Conservation (phyloP, 2,113 vertebrate genomes). For the Tupaia chinensis region DNA sequence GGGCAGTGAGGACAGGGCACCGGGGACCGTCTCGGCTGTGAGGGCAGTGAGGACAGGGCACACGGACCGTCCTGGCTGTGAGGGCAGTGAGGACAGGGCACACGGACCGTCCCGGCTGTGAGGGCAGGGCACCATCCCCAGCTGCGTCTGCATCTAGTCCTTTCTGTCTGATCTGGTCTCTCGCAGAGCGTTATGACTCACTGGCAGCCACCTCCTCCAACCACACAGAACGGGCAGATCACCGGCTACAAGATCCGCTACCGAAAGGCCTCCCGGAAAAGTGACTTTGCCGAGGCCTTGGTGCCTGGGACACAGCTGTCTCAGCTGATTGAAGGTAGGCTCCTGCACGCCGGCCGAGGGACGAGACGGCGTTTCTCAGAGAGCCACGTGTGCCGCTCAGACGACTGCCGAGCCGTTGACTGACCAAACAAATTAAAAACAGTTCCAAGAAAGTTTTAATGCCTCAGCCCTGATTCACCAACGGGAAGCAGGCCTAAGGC, state of each 20-base stretch:
- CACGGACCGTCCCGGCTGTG: too few relatives aligned
- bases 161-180: not conserved
- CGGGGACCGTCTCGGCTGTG: too few relatives aligned
- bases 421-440: constrained; percentile 28
- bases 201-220: constrained; percentile 95
- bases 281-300: constrained; percentile 92
- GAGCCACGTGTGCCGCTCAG: not conserved
- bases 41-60: too few relatives aligned
- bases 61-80: too few relatives aligned
- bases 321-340: constrained; percentile 94
- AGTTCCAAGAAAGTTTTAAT: not conserved
- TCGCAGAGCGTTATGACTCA: constrained; percentile 94
- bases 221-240: constrained; percentile 95
- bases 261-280: constrained; percentile 95
- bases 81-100: too few relatives aligned
- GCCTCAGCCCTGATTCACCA: not conserved
- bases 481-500: too few relatives aligned
- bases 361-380: not conserved
- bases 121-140: too few relatives aligned
- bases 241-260: constrained; percentile 97
- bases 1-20: too few relatives aligned
- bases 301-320: constrained; percentile 92
- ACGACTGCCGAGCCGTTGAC: not conserved
- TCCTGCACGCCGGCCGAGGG: not conserved
- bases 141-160: not conserved